These are phyloP conservation scores for Lucifuga dentata DNA, from an alignment of 2,113 vertebrate species.

Conservation along the genomic window DNA sequence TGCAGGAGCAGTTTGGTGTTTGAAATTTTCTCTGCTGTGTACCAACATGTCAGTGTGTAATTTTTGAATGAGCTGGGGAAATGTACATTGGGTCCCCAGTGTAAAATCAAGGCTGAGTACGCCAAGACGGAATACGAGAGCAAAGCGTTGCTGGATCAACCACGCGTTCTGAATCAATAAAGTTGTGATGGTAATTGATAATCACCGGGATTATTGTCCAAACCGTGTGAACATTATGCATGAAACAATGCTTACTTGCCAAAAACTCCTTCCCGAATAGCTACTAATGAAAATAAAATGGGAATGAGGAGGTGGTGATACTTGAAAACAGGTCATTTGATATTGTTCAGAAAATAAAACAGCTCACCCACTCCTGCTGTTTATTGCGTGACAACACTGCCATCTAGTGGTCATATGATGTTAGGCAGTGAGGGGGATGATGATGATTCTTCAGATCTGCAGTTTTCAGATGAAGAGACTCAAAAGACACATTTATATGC, in stretches of 20 bases:
- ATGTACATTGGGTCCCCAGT: constrained; percentile 57
- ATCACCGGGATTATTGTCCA: constrained; percentile 56
- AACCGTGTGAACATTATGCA: constrained; percentile 58
- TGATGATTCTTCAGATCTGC: constrained; percentile 37
- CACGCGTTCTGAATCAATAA: constrained; percentile 65
- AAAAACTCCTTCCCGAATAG: constrained; percentile 70
- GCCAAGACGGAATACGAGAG: constrained; percentile 47
- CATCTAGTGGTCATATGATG: constrained; percentile 76
- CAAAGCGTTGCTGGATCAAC: constrained; percentile 62
- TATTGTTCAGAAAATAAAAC: constrained; percentile 58
- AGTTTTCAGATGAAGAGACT: constrained; percentile 10
- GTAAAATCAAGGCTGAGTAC: constrained; percentile 70
- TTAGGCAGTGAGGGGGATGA: constrained; percentile 3
- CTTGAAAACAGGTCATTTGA: constrained; percentile 78
- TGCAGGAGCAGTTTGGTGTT: constrained; percentile 44
- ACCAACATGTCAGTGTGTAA: constrained; percentile 37
- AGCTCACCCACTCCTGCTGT: neutral
- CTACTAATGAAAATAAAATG: constrained; percentile 77
- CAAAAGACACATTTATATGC: neutral
- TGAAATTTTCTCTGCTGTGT: constrained; percentile 34
- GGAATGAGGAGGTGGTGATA: constrained; percentile 70
- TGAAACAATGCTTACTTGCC: constrained; percentile 52
- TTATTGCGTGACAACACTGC: constrained; percentile 77
- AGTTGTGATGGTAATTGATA: constrained; percentile 70
- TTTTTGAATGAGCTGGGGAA: constrained; percentile 51